Evolutionary conservation across 2,113 vertebrate species (phyloP).

Genomic region (Ptilonorhynchus violaceus): DNA sequence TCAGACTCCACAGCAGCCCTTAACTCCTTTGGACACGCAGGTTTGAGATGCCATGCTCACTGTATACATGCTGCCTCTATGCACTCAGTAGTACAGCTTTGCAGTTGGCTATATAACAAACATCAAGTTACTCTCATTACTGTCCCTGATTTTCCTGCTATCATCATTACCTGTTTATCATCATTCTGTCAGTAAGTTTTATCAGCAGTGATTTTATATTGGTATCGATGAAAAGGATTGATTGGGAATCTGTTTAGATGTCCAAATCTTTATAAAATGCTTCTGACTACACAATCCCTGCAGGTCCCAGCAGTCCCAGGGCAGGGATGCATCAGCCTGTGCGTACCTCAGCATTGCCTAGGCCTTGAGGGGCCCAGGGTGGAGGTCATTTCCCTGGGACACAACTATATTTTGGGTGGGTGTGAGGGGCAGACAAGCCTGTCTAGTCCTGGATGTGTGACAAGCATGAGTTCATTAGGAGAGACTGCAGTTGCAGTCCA

Average conservation of each 20-base stretch:
- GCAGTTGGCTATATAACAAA: background rate
- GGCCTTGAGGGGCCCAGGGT: background rate
- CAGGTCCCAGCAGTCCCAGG: fast-evolving
- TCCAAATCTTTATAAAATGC: background rate
- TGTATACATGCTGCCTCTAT: fast-evolving
- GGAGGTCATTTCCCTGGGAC: background rate
- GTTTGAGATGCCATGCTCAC: background rate
- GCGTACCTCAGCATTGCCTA: background rate
- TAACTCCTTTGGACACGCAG: background rate
- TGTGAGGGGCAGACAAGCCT: background rate
- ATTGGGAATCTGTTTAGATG: background rate
- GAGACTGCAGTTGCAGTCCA: background rate
- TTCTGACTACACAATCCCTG: background rate
- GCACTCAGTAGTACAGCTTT: background rate
- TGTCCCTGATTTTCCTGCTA: background rate
- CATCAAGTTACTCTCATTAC: background rate
- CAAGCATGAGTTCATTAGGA: constrained; percentile 38
- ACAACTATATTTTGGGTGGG: background rate
- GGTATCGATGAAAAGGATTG: background rate
- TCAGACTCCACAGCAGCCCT: background rate
- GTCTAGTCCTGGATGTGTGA: background rate
- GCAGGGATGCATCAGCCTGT: background rate
- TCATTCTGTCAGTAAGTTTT: background rate
- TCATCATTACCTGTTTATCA: background rate
- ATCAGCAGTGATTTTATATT: background rate